phyloP scores from a whole-genome alignment of 2,888 invertebrate genomes.

The Lycia hirtaria region DNA sequence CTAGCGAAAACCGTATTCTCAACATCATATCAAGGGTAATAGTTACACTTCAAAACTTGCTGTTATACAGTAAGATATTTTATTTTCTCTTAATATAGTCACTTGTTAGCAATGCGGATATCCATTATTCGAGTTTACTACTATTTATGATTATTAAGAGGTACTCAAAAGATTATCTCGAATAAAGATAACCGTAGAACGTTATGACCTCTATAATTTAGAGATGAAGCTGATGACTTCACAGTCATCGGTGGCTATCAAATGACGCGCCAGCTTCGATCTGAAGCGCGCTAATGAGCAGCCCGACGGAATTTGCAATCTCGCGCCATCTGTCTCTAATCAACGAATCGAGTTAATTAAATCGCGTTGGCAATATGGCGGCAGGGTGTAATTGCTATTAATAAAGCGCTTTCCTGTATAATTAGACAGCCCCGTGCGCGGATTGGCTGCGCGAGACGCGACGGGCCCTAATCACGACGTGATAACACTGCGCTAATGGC shows the following conservation, averaged over 20 bases:
- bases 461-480: constrained; percentile 79
- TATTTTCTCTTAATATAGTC: background rate
- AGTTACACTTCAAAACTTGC: too few species aligned
- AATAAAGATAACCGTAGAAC: background rate
- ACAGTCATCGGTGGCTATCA: constrained; percentile 21
- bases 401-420: constrained; percentile 84
- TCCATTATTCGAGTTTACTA: background rate
- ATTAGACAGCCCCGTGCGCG: constrained; percentile 75
- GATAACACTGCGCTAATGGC: constrained; percentile 81
- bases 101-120: background rate
- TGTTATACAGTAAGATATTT: too few species aligned
- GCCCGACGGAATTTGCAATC: constrained; percentile 69
- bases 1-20: too few species aligned
- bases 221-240: constrained; percentile 4
- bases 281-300: constrained; percentile 73
- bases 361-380: constrained; percentile 83
- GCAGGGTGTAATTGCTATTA: constrained; percentile 83
- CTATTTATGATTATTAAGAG: background rate
- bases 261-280: constrained; percentile 38
- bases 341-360: constrained; percentile 84
- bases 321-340: constrained; percentile 83
- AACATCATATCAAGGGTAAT: too few species aligned
- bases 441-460: constrained; percentile 76
- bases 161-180: background rate
- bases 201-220: background rate